Base-by-base conservation (phyloP, 2,888 invertebrate species). In the Chorisops tibialis region DNA sequence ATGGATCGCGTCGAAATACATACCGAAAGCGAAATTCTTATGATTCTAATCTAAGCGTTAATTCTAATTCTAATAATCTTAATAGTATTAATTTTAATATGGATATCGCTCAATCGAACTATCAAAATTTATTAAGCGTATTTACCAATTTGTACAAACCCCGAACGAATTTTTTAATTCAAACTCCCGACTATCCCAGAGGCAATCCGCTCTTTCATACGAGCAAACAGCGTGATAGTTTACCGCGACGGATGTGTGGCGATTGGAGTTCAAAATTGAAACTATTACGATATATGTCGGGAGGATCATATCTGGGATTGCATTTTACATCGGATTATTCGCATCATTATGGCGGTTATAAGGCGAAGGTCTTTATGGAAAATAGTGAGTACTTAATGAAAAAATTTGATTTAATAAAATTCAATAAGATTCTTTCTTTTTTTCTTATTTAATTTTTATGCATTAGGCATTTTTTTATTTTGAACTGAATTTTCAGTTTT, bases 241-340 rank as follows among this genome's bases (percentile, higher is more conserved):
- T 73, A 38, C 79, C 81, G 7, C 75, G 82, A 4, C 81, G 85
- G 0, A 78, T 87, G 6, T 92, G 91, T 74, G 91, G 91, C 12
- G 88, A 92, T 76, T 91, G 90, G 89, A 88, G 87, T 69, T 83
- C 85, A 24, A 87, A 87, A 71, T 80, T 91, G 61, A 92, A 91
- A 73, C 79, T 90, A 19, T 78, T 91, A 51, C 83, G 85, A 30
- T 81, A 87, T 79, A 84, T 85, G 62, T 87, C 88, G 19, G 73
- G 77, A 2, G 81, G 82, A 1, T 84, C 86, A 52, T 80, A 80
- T 65, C 75, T 91, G 62, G 79, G 83, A n/a, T 74, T 92, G 54
- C 81, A 84, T 58, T 91, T 92, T 77, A 81, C 82, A 39, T 86
- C 89, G 0, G 92, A 93, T 77, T 89, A 89, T 72, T 89, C 89